phyloP scores from a whole-genome alignment of 2,797 vertebrate genomes.

The Buphagus erythrorhynchus region DNA sequence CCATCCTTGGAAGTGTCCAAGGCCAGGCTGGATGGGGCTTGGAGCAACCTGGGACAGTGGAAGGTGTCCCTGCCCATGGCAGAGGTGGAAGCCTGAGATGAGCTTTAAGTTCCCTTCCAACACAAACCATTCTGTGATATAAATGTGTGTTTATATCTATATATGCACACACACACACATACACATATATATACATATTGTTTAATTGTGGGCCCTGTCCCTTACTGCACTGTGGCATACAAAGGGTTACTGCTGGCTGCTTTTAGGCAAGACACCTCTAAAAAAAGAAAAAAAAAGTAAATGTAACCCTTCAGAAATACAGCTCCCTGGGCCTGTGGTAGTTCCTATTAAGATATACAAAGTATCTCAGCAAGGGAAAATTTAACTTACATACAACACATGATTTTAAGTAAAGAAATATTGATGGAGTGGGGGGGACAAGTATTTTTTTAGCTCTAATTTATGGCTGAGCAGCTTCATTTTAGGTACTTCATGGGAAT shows the following conservation, averaged over 20 bases:
- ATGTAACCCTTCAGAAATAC: neutral
- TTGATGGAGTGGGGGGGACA: neutral
- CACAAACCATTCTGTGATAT: neutral
- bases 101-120: neutral
- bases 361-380: conserved; percentile 28
- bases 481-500: conserved; percentile 66
- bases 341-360: conserved; percentile 18
- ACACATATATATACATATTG: rapidly evolving
- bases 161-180: neutral
- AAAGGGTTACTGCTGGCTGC: neutral
- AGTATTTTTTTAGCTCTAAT: conserved; percentile 65
- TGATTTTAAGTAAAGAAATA: conserved; percentile 62
- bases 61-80: neutral
- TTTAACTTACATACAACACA: conserved; percentile 2
- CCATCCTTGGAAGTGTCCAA: neutral
- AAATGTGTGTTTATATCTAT: neutral
- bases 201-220: neutral
- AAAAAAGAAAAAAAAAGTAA: neutral
- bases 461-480: conserved; percentile 69
- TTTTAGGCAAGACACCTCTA: neutral
- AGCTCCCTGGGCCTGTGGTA: neutral
- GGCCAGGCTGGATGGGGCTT: rapidly evolving
- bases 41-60: neutral
- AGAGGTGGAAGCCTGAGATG: too few species aligned
- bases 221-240: neutral